Conservation (phyloP, 2,113 vertebrate genomes). For the Urocolius indicus region DNA sequence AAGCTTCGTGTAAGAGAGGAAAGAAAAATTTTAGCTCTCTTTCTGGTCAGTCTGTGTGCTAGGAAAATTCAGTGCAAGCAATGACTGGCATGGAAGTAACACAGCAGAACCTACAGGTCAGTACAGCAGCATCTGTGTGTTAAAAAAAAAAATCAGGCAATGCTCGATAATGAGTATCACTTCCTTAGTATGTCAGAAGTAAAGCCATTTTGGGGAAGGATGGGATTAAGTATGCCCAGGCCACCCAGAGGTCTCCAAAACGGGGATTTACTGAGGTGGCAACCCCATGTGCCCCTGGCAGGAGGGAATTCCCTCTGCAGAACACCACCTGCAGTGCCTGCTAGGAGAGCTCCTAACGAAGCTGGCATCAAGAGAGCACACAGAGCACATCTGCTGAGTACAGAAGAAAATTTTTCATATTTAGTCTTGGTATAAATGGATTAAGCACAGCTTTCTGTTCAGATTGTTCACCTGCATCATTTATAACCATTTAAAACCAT, state of each 20-base stretch:
- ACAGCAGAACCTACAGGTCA: neutral
- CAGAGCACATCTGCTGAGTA: neutral
- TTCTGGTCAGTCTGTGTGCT: neutral
- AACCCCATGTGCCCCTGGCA: accelerated
- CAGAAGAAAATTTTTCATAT: neutral
- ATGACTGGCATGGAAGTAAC: neutral
- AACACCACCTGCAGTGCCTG: neutral
- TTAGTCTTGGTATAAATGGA: neutral
- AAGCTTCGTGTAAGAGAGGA: neutral
- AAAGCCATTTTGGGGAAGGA: neutral
- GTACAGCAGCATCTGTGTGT: neutral
- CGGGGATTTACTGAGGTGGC: neutral
- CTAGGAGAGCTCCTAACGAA: neutral
- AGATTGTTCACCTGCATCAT: neutral
- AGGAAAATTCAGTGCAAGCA: neutral
- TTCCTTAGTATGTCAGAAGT: neutral
- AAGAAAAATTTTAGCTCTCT: neutral
- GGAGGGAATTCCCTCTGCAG: neutral
- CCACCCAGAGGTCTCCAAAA: neutral
- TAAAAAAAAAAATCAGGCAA: neutral
- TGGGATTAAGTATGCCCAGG: neutral
- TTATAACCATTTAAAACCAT: neutral
- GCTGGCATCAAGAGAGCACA: neutral
- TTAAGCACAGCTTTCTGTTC: neutral
- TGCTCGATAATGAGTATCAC: neutral